These are phyloP conservation scores for Laothoe populi DNA, from an alignment of 2,888 invertebrate genomes.

Conservation along the genomic window DNA sequence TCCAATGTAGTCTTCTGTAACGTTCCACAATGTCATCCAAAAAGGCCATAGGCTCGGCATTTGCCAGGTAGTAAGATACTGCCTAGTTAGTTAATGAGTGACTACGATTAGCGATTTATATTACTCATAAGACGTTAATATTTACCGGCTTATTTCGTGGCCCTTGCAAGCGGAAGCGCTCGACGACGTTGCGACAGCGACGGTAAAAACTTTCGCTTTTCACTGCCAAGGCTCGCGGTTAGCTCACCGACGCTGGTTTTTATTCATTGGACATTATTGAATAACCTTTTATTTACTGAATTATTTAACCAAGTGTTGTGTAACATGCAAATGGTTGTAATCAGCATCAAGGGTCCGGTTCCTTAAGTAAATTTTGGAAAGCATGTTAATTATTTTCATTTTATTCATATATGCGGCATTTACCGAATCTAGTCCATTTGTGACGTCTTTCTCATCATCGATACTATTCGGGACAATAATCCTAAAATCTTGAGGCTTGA, in stretches of 20 bases:
- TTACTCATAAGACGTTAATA: background rate
- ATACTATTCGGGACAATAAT: too few relatives aligned
- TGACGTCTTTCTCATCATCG: too few relatives aligned
- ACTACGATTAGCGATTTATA: too few relatives aligned
- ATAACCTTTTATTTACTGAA: slow-evolving; percentile 10
- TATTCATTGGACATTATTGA: slow-evolving; percentile 27
- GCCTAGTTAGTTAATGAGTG: too few relatives aligned
- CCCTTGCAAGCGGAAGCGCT: slow-evolving; percentile 47
- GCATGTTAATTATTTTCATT: background rate
- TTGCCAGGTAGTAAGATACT: too few relatives aligned
- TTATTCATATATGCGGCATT: background rate
- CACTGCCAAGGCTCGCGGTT: slow-evolving; percentile 76
- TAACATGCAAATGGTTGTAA: background rate
- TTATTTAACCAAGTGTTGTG: slow-evolving; percentile 1
- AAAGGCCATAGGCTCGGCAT: too few relatives aligned
- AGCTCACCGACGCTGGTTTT: slow-evolving; percentile 28
- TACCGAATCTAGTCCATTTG: too few relatives aligned
- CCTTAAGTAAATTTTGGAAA: background rate
- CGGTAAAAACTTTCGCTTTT: slow-evolving; percentile 77
- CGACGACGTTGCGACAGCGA: slow-evolving; percentile 50
- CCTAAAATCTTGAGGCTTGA: too few relatives aligned
- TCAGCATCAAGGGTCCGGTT: background rate
- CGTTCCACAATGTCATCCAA: too few relatives aligned
- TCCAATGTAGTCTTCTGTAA: too few relatives aligned
- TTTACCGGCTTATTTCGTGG: slow-evolving; percentile 32